Evolutionary conservation across 2,888 invertebrate species (phyloP), one percentile per base, ranked within the genome.

Genomic region (Unio pictorum): DNA sequence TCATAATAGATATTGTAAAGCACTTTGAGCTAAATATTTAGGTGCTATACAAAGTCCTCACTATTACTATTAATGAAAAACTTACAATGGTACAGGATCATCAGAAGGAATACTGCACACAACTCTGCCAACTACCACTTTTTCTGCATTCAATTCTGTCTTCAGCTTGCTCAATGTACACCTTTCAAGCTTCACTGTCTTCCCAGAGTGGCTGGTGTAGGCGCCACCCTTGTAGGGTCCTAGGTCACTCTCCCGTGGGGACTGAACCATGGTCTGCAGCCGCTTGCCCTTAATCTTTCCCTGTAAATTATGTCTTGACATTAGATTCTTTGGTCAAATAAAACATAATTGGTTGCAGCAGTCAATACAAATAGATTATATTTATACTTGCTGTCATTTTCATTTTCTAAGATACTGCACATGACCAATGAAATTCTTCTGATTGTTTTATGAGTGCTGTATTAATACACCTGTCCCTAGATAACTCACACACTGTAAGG

Each of bases 91-190:
- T 64, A 95, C 94, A 61, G 93, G 92, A 82, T 94, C 94, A 65
- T 94, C 94, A 81, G 93, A 93, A 76, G 93, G 93, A 76, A 95
- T 93, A 73, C 94, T 94, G 81, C 95, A 95, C 4, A 96, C 94
- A 30, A 96, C 96, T 88, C 93, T 94, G 4, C 95, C 96, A 70
- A 94, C 88, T 1, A 95, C 89, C 0, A 95, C 93, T 84, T 93
- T 93, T 76, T 93, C 86, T 26, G 92, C 89, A 85, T 96, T 96
- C 17, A 92, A 82, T 4, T 94, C 95, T 6, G 92, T 90, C 64
- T 91, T 89, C 70, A 95, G 89, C 57, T 92, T 91, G 57, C 91
- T 91, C 20, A 95, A 86, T 2, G 87, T 87, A 11, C 90, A 89
- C 74, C 91, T 89, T 60, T 90, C 87, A 73, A 94, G 89, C 82